Conservation (phyloP, 1,140 invertebrate genomes). For the Zaprionus taronus region DNA sequence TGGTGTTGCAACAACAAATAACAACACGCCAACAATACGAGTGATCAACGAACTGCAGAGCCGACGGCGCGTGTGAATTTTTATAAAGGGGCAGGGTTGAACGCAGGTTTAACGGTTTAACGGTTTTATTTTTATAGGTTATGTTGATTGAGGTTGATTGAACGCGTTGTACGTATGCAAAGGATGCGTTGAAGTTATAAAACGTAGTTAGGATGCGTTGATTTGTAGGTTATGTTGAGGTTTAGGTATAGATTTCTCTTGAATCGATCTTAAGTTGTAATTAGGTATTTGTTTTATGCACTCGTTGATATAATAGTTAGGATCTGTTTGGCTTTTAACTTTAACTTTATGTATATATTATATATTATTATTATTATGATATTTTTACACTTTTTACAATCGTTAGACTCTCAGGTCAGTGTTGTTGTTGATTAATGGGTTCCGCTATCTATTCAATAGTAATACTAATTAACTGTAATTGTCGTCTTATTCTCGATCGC, state of each 20-base stretch:
- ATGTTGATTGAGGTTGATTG: background rate
- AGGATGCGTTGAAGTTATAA: background rate
- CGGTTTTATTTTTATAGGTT: constrained; percentile 11
- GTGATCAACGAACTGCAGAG: constrained; percentile 7
- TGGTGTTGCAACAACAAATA: constrained; percentile 36
- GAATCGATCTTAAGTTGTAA: constrained; percentile 16
- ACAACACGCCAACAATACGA: constrained; percentile 23
- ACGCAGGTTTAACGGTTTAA: background rate
- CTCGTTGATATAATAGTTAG: background rate
- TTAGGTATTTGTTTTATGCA: constrained; percentile 7
- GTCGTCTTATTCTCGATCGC: constrained; percentile 47
- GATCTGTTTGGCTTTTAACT: constrained; percentile 2
- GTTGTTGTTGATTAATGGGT: constrained; percentile 57
- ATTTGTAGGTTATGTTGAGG: constrained; percentile 12
- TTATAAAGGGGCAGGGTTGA: background rate
- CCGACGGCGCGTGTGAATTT: constrained; percentile 70
- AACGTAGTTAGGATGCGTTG: constrained; percentile 25
- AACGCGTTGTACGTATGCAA: background rate
- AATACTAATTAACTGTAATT: constrained; percentile 72
- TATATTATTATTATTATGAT: background rate
- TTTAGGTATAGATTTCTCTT: background rate
- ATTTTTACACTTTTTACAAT: constrained; percentile 62
- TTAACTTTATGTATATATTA: background rate
- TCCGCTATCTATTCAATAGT: constrained; percentile 45
- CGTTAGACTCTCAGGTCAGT: constrained; percentile 16